Evolutionary conservation across 1,140 invertebrate genomes (phyloP).

Genomic region (Oryzaephilus surinamensis): DNA sequence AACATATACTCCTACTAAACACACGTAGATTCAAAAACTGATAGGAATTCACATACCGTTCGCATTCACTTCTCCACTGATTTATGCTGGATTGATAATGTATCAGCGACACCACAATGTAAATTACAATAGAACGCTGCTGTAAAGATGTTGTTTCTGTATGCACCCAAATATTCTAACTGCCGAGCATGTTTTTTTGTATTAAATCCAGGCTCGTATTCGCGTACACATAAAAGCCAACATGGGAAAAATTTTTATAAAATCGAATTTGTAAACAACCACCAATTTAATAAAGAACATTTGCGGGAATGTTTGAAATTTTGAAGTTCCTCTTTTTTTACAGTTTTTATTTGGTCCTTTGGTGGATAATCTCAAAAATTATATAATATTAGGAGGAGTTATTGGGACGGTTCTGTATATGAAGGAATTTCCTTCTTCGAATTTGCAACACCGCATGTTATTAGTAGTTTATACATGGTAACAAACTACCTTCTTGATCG

Average conservation of each 20-base stretch:
- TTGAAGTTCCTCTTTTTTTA: too few relatives aligned
- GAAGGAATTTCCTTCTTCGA: slow-evolving; percentile 12
- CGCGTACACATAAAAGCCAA: too few relatives aligned
- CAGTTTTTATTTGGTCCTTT: too few relatives aligned
- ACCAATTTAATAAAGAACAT: too few relatives aligned
- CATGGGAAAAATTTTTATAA: too few relatives aligned
- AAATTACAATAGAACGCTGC: slow-evolving; percentile 23
- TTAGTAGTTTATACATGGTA: slow-evolving; percentile 18
- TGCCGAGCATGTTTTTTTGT: too few relatives aligned
- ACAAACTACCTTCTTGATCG: slow-evolving; percentile 16
- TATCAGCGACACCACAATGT: slow-evolving; percentile 28
- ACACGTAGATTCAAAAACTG: slow-evolving; percentile 15
- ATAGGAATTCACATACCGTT: slow-evolving; percentile 16
- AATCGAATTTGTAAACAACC: too few relatives aligned
- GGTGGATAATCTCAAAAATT: too few relatives aligned
- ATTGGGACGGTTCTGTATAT: neutral
- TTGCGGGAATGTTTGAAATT: too few relatives aligned
- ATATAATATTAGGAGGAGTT: too few relatives aligned
- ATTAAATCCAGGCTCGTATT: too few relatives aligned
- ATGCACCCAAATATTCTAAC: slow-evolving; percentile 20
- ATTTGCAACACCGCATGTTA: slow-evolving; percentile 19
- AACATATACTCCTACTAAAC: slow-evolving; percentile 14
- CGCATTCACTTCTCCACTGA: slow-evolving; percentile 18
- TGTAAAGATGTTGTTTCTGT: slow-evolving; percentile 24
- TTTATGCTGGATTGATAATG: slow-evolving; percentile 25